Percentiles rank a stretch among this genome's conserved stretches.
Conservation (phyloP, 2,888 invertebrate genomes). For the Thymelicus lineola region DNA sequence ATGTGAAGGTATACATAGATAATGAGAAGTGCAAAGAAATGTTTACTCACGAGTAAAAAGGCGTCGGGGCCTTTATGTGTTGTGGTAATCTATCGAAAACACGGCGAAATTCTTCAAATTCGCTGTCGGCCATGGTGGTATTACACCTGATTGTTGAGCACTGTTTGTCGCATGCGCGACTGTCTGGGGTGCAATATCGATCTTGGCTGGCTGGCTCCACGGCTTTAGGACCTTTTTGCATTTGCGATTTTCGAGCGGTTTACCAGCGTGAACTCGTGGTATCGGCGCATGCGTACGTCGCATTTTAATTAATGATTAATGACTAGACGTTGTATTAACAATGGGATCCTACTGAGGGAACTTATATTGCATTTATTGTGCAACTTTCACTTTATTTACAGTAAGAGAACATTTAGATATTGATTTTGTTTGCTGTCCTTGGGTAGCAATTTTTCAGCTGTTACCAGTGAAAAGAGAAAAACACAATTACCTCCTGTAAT, state of each 20-base stretch:
- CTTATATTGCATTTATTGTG: too few species aligned
- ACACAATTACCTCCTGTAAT: too few species aligned
- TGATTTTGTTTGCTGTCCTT: too few species aligned
- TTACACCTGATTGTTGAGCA: constrained; percentile 88
- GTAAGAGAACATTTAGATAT: too few species aligned
- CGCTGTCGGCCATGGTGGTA: constrained; percentile 95
- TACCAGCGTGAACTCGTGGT: background rate
- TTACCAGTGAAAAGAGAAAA: too few species aligned
- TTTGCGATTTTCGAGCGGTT: background rate
- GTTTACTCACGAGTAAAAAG: constrained; percentile 94
- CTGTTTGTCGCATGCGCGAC: constrained; percentile 69
- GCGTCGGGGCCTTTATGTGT: constrained; percentile 91
- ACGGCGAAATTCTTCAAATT: constrained; percentile 96
- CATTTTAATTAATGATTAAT: too few species aligned
- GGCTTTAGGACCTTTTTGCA: constrained; percentile 8
- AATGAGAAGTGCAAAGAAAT: constrained; percentile 38
- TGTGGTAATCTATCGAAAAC: constrained; percentile 93
- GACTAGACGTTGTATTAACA: too few species aligned
- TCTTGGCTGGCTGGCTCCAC: constrained; percentile 47
- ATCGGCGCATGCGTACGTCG: too few species aligned
- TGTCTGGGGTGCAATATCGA: constrained; percentile 64
- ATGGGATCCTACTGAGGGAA: too few species aligned
- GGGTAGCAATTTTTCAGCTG: too few species aligned
- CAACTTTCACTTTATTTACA: too few species aligned
- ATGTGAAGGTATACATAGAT: background rate